These are phyloP conservation scores for Synodontis membranacea DNA, from an alignment of 2,113 vertebrate genomes.

Conservation along the genomic window DNA sequence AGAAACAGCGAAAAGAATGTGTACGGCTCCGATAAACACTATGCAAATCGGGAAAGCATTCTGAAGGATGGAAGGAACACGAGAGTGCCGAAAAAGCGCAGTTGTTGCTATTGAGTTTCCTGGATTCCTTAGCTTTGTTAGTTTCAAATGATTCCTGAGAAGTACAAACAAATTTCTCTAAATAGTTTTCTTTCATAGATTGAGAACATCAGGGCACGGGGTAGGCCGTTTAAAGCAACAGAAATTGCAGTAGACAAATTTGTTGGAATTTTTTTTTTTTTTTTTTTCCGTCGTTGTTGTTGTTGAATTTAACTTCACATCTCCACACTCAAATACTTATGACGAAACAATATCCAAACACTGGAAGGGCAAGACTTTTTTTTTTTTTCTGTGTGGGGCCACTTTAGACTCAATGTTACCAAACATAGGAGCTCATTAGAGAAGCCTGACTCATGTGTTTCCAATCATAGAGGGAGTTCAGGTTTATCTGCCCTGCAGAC, in stretches of 20 bases:
- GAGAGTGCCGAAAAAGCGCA: background rate
- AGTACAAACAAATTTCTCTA: slow-evolving; percentile 1
- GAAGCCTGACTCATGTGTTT: slow-evolving; percentile 56
- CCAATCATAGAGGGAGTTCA: slow-evolving; percentile 53
- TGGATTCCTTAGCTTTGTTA: background rate
- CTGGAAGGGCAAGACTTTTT: slow-evolving; percentile 25
- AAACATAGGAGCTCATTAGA: slow-evolving; percentile 55
- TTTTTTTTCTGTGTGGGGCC: slow-evolving; percentile 19
- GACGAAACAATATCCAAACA: slow-evolving; percentile 33
- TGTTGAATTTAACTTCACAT: slow-evolving; percentile 11
- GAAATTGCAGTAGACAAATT: slow-evolving; percentile 15
- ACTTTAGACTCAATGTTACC: slow-evolving; percentile 49
- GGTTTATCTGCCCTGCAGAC: slow-evolving; percentile 54
- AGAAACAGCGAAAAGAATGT: background rate
- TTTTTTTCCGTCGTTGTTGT: too few species aligned
- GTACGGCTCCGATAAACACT: background rate
- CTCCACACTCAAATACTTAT: slow-evolving; percentile 17
- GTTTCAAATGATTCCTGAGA: slow-evolving; percentile 3
- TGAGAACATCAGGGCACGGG: background rate
- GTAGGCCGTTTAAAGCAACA: background rate
- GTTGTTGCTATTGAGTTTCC: background rate
- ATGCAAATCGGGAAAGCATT: background rate
- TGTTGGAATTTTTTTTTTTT: background rate
- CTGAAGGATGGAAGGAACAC: background rate
- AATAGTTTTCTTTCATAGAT: slow-evolving; percentile 4